A percentile compares a stretch with the other conserved stretches of the same genome.
Conservation (phyloP, 1,140 invertebrate genomes). For the Drosophila sproati region DNA sequence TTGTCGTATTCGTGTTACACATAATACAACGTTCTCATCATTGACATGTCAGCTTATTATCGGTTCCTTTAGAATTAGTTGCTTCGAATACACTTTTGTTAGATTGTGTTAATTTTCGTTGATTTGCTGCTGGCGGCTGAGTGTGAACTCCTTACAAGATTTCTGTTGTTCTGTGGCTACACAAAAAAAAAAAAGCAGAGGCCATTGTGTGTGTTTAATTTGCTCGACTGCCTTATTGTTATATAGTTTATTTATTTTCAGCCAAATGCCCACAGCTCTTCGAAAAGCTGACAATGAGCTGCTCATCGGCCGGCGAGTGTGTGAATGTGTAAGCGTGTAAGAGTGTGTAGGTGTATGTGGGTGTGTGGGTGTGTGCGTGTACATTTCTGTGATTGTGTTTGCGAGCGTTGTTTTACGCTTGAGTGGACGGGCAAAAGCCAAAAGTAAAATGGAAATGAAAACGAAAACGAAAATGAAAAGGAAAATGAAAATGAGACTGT, state of each 20-base stretch:
- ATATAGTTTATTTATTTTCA: conserved; percentile 54
- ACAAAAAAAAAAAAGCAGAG: conserved; percentile 24
- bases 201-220: conserved; percentile 52
- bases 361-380: conserved; percentile 13
- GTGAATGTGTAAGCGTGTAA: conserved; percentile 3
- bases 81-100: conserved; percentile 36
- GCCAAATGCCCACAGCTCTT: conserved; percentile 34
- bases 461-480: conserved; percentile 60
- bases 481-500: conserved; percentile 57
- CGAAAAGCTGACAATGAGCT: conserved; percentile 57
- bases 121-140: conserved; percentile 37
- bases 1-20: no score
- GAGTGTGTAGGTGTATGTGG: conserved; percentile 1
- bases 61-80: neutral
- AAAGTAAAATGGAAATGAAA: conserved; percentile 44
- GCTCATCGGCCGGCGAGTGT: conserved; percentile 8
- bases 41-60: conserved; percentile 1
- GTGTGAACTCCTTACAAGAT: conserved; percentile 19
- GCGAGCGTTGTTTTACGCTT: conserved; percentile 74
- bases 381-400: conserved; percentile 38
- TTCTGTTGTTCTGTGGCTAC: conserved; percentile 19
- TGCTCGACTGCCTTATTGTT: conserved; percentile 51
- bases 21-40: no score
- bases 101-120: conserved; percentile 51
- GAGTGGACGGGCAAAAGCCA: conserved; percentile 63